Base-by-base conservation (phyloP, 1,140 invertebrate species). In the Cheumatopsyche charites region DNA sequence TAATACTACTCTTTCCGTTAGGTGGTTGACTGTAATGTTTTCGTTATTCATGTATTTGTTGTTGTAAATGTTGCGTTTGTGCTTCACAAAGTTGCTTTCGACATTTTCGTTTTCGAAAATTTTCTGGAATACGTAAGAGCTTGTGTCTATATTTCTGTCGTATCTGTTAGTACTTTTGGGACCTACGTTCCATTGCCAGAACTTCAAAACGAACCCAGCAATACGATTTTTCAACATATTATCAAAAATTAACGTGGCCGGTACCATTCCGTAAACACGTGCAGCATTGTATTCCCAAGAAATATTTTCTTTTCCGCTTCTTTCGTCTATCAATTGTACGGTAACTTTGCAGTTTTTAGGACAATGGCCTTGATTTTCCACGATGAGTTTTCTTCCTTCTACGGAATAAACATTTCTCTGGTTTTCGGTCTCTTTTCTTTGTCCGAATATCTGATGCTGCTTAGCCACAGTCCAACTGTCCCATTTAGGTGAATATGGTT, bases 141-240 rank as follows among this genome's bases (percentile, higher is more conserved):
- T 81, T n/a, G 72, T 70, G 67, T 85, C 82, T 72, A 72, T 78
- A 19, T 83, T 78, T 75, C 83, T 82, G 70, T 84, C 79, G 73
- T 81, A 79, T 79, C 83, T 82, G 23, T 79, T 81, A 79, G 80
- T 79, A 81, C 80, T 81, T 77, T 82, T 82, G 2, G 43, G 15
- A 79, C 81, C 83, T 69, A 68, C 66, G 26, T 85, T 86, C 90
- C 90, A 93, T 76, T 91, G 87, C 91, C 91, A 93, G 79, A 92
- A 90, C 83, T 94, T 93, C 49, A 94, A 81, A 21, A 91, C 88
- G 82, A 92, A 93, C 0, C 91, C 91, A 25, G 86, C 84, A 47
- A 90, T 86, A 43, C 86, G 86, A 1, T 85, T 82, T 72, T 87
- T 88, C 49, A 84, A 62, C 47, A 42, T 75, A 42, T 77, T 77